These are phyloP conservation scores for Anarhynchus alexandrinus DNA, from an alignment of 2,113 vertebrate species.

Conservation along the genomic window DNA sequence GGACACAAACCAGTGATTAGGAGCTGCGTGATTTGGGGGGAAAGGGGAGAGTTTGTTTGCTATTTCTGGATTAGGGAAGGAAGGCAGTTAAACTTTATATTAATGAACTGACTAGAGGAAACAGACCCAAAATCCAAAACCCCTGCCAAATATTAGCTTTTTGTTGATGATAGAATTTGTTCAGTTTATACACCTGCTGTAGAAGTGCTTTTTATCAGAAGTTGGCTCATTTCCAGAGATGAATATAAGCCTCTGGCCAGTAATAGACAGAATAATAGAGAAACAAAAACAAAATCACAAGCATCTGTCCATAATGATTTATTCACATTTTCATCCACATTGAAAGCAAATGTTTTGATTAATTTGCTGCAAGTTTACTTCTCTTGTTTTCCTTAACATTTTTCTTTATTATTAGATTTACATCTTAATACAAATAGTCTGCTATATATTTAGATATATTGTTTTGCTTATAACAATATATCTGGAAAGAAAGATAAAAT, in stretches of 20 bases:
- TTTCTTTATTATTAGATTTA: conserved; percentile 40
- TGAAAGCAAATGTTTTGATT: conserved; percentile 53
- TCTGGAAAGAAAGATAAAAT: not conserved
- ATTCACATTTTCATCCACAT: not conserved
- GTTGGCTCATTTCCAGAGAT: not conserved
- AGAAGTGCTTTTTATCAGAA: not conserved
- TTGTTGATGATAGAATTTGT: conserved; percentile 25
- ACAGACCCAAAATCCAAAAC: conserved; percentile 13
- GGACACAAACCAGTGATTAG: not conserved
- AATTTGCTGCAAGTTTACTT: conserved; percentile 41
- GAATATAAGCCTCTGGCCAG: conserved; percentile 8
- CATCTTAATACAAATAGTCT: conserved; percentile 1
- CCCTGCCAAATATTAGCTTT: conserved; percentile 29
- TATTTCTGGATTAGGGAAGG: conserved; percentile 25
- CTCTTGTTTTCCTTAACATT: conserved; percentile 38
- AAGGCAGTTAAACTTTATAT: conserved; percentile 19
- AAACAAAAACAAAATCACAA: conserved; percentile 41
- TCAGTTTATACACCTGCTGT: conserved; percentile 56
- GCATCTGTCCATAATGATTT: conserved; percentile 23
- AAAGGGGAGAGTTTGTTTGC: not conserved
- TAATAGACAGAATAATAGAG: conserved; percentile 3
- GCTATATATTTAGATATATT: conserved; percentile 3
- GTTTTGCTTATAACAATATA: not conserved
- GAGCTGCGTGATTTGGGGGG: not conserved
- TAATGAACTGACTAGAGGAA: conserved; percentile 32